These are phyloP conservation scores for Dallia pectoralis DNA, from an alignment of 2,797 vertebrate species.

Conservation along the genomic window DNA sequence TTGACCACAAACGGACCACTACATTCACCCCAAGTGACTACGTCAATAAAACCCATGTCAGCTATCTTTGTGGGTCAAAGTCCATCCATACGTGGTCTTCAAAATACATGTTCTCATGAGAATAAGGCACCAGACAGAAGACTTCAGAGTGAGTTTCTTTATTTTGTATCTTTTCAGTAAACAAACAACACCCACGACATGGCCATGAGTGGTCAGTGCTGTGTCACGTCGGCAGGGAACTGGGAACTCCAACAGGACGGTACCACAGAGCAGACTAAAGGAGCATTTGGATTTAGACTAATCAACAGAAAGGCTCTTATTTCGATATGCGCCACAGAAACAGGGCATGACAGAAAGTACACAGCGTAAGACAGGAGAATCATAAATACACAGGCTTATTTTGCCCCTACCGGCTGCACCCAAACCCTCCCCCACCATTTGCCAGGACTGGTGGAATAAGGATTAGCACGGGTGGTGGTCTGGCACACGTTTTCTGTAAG, in stretches of 20 bases:
- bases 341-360: slow-evolving; percentile 30
- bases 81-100: not conserved
- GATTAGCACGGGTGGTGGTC: slow-evolving; percentile 94
- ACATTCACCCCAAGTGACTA: not conserved
- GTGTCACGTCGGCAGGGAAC: too few species aligned
- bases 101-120: not conserved
- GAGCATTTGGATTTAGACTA: slow-evolving; percentile 26
- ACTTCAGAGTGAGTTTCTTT: not conserved
- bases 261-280: not conserved
- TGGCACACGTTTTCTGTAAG: slow-evolving; percentile 88
- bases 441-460: slow-evolving; percentile 38
- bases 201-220: too few species aligned
- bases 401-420: slow-evolving; percentile 9
- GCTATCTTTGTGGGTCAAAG: not conserved
- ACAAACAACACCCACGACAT: slow-evolving; percentile 43
- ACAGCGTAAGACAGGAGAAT: slow-evolving; percentile 9
- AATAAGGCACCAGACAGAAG: not conserved
- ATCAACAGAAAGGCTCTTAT: slow-evolving; percentile 56
- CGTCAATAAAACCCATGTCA: not conserved
- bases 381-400: slow-evolving; percentile 68
- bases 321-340: not conserved
- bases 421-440: slow-evolving; percentile 40
- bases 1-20: not conserved
- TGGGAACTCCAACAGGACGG: too few species aligned
- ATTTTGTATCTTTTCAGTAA: slow-evolving; percentile 41